Conservation (phyloP, 2,113 vertebrate species). For the Gymnocephalus cernua region DNA sequence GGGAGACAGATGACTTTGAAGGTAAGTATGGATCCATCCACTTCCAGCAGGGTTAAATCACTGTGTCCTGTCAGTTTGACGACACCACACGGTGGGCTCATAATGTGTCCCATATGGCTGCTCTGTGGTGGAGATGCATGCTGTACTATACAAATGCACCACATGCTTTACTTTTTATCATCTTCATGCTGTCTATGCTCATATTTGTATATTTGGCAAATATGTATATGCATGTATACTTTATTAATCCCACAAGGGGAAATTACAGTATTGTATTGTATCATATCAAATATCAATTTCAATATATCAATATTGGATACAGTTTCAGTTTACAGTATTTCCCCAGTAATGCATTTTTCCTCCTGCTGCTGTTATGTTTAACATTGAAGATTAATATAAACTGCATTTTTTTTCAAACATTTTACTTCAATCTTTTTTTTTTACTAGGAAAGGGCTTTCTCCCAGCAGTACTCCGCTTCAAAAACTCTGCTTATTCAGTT, state of each 20-base stretch:
- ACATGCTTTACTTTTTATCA: slow-evolving; percentile 15
- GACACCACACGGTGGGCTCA: slow-evolving; percentile 58
- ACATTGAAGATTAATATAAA: neutral
- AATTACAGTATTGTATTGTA: too few relatives aligned
- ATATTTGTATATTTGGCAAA: neutral
- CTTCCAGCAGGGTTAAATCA: slow-evolving; percentile 71
- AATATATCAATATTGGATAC: neutral
- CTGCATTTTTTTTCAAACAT: neutral
- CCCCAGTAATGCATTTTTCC: neutral
- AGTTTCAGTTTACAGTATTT: neutral
- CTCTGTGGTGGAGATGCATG: slow-evolving; percentile 43
- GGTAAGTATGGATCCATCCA: slow-evolving; percentile 70
- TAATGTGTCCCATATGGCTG: slow-evolving; percentile 74
- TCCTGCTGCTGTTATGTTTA: neutral
- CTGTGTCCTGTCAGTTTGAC: slow-evolving; percentile 71
- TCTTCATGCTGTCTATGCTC: slow-evolving; percentile 27
- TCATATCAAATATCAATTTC: too few relatives aligned
- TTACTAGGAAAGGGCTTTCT: neutral
- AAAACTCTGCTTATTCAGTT: neutral
- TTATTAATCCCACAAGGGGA: too few relatives aligned
- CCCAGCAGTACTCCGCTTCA: neutral
- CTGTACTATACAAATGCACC: slow-evolving; percentile 30
- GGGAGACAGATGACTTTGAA: slow-evolving; percentile 68
- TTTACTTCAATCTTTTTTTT: neutral
- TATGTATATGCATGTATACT: too few relatives aligned